phyloP scores from a whole-genome alignment of 2,797 vertebrate species.

The Lepus oiostolus region DNA sequence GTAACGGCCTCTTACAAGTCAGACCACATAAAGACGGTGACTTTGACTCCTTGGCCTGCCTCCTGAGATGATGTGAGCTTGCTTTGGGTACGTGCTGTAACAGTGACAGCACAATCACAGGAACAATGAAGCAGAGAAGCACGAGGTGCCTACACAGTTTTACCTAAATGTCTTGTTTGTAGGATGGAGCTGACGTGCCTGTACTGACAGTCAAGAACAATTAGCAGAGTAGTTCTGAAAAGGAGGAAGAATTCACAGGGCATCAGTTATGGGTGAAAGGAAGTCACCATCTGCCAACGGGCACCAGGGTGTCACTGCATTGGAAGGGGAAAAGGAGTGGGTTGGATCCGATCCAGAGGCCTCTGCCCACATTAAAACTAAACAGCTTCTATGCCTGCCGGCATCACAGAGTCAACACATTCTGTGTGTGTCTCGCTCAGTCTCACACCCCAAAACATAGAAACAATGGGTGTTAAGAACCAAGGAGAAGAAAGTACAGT shows the following conservation, averaged over 20 bases:
- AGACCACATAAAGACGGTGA: background rate
- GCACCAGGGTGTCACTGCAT: constrained; percentile 40
- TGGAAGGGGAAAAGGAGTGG: constrained; percentile 58
- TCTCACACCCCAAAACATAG: constrained; percentile 71
- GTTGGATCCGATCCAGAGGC: constrained; percentile 65
- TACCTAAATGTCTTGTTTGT: constrained; percentile 53
- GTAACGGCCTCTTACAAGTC: constrained; percentile 29
- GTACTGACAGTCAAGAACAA: constrained; percentile 57
- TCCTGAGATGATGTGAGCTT: background rate
- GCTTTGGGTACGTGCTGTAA: background rate
- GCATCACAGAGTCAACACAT: constrained; percentile 71
- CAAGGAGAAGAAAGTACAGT: background rate
- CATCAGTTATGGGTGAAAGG: constrained; percentile 29
- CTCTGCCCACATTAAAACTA: constrained; percentile 71
- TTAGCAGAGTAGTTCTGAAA: constrained; percentile 58
- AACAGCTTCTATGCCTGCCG: constrained; percentile 70
- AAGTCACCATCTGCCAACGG: constrained; percentile 73
- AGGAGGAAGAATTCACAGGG: constrained; percentile 58
- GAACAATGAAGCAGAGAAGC: constrained; percentile 39
- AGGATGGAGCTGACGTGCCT: background rate
- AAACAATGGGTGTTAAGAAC: constrained; percentile 32
- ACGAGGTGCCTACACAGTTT: constrained; percentile 67
- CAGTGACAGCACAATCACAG: background rate
- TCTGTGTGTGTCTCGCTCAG: constrained; percentile 41
- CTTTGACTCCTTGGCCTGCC: background rate